Conservation (phyloP, 2,888 invertebrate species). For the Tineola bisselliella region DNA sequence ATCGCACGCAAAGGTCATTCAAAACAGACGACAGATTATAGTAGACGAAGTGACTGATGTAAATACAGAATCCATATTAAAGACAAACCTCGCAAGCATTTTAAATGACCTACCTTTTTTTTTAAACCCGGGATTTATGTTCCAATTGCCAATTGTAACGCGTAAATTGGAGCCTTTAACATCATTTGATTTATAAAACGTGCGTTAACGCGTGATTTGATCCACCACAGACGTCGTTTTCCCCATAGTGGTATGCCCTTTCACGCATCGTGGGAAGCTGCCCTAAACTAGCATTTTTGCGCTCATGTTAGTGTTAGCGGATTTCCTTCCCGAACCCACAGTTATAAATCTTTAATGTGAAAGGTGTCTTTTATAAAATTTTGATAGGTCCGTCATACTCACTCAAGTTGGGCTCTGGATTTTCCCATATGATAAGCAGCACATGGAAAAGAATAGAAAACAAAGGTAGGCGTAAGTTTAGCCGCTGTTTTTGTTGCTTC, state of each 20-base stretch:
- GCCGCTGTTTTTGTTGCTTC: not conserved
- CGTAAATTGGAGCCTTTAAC: too few species aligned
- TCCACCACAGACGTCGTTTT: too few species aligned
- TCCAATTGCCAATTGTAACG: not conserved
- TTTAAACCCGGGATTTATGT: not conserved
- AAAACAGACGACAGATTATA: too few species aligned
- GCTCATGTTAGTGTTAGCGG: not conserved
- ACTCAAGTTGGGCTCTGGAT: constrained; percentile 72
- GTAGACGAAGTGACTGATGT: not conserved
- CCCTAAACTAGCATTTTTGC: too few species aligned
- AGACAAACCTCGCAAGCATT: not conserved
- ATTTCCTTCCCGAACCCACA: not conserved
- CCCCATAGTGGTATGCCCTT: too few species aligned
- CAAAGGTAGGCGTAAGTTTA: too few species aligned
- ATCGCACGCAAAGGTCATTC: not conserved
- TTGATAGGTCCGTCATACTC: constrained; percentile 39
- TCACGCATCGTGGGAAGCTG: too few species aligned
- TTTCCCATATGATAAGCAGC: constrained; percentile 22
- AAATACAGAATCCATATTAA: not conserved
- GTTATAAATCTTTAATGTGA: not conserved
- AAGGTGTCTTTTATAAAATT: not conserved
- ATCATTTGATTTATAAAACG: not conserved
- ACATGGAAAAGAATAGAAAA: constrained; percentile 58
- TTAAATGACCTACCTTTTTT: not conserved
- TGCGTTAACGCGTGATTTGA: not conserved